Evolutionary conservation across 2,797 vertebrate genomes (phyloP).

Genomic region (Anguilla obscura): DNA sequence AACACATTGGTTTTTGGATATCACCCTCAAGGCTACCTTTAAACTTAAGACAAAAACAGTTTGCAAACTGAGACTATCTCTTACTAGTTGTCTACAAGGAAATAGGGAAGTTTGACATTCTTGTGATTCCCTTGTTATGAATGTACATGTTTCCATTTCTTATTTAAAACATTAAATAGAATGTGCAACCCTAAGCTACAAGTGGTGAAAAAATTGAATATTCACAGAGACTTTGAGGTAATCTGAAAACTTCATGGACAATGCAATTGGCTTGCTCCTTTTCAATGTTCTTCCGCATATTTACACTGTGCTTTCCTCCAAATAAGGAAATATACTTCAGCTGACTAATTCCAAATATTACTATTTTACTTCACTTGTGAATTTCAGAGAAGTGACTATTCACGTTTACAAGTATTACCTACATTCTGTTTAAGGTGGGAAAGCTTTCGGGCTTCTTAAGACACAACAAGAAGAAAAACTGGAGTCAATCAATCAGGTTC

Average conservation of each 20-base stretch:
- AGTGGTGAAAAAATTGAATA: neutral
- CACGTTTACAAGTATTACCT: slow-evolving; percentile 2
- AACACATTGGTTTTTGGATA: neutral
- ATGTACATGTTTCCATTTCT: neutral
- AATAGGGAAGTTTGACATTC: neutral
- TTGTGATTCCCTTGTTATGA: neutral
- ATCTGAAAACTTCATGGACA: neutral
- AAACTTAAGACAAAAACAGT: neutral
- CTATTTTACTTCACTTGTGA: neutral
- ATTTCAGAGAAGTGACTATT: neutral
- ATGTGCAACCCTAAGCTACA: neutral
- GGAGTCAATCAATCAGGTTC: slow-evolving; percentile 75
- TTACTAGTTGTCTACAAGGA: neutral
- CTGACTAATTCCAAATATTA: neutral
- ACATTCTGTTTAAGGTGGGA: slow-evolving; percentile 65
- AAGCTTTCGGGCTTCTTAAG: slow-evolving; percentile 74
- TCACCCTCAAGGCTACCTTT: neutral
- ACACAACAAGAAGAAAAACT: slow-evolving; percentile 76
- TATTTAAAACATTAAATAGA: neutral
- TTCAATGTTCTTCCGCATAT: neutral
- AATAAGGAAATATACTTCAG: neutral
- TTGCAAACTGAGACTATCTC: neutral
- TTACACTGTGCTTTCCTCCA: neutral
- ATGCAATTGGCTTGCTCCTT: neutral
- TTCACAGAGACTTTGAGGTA: neutral